These are phyloP conservation scores for Atherinomorus stipes DNA, from an alignment of 2,113 vertebrate species.

Conservation along the genomic window DNA sequence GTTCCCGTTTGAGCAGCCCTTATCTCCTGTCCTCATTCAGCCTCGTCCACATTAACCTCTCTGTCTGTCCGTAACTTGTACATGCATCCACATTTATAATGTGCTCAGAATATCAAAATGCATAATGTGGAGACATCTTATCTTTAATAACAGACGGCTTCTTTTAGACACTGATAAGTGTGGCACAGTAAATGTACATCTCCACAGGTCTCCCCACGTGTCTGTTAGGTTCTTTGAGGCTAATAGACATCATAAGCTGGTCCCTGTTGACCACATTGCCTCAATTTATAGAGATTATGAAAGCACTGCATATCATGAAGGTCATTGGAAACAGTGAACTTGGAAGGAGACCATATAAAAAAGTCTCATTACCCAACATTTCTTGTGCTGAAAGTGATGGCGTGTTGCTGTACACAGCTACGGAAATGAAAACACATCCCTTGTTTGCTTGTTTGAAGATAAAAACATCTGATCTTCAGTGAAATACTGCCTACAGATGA, in stretches of 20 bases:
- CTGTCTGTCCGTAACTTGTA: constrained; percentile 13
- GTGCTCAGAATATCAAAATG: constrained; percentile 7
- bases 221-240: constrained; percentile 6
- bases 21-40: constrained; percentile 50
- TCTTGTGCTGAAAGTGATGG: not conserved
- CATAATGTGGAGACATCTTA: constrained; percentile 23
- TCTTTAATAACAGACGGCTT: constrained; percentile 23
- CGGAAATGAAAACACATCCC: too few species aligned
- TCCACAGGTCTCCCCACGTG: constrained; percentile 3
- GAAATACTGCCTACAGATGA: too few species aligned
- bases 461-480: too few species aligned
- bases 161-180: constrained; percentile 23
- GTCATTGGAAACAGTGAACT: constrained; percentile 12
- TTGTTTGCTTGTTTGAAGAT: too few species aligned
- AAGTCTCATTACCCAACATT: not conserved
- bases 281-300: constrained; percentile 28
- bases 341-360: constrained; percentile 13
- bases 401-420: too few species aligned
- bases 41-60: constrained; percentile 54
- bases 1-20: constrained; percentile 27
- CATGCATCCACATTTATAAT: constrained; percentile 28
- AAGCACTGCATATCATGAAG: constrained; percentile 25
- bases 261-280: constrained; percentile 40
- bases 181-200: constrained; percentile 7
- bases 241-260: constrained; percentile 25